Percentiles rank a stretch among this genome's conserved stretches.
Conservation (phyloP, 2,797 vertebrate genomes). For the Neosalanx taihuensis region DNA sequence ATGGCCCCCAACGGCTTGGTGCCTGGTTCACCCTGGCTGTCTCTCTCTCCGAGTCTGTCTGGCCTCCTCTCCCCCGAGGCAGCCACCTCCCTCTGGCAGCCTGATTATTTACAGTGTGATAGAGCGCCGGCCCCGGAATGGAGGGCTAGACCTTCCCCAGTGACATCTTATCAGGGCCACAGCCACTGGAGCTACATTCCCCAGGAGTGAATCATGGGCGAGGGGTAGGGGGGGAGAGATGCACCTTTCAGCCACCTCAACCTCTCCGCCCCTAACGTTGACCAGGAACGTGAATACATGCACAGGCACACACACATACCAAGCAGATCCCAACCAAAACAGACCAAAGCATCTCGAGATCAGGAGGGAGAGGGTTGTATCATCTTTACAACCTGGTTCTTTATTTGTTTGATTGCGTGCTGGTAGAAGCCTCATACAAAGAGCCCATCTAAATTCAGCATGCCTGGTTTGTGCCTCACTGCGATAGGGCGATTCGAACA, state of each 20-base stretch:
- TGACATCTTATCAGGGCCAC: slow-evolving; percentile 67
- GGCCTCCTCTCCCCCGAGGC: slow-evolving; percentile 32
- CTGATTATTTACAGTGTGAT: slow-evolving; percentile 63
- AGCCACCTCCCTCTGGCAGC: slow-evolving; percentile 39
- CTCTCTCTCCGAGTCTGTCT: background rate
- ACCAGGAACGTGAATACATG: slow-evolving; percentile 15
- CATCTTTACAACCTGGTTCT: background rate
- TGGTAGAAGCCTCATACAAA: slow-evolving; percentile 13
- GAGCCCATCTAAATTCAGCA: slow-evolving; percentile 41
- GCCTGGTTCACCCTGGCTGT: slow-evolving; percentile 39
- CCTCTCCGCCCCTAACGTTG: slow-evolving; percentile 1
- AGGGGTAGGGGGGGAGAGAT: slow-evolving; percentile 42
- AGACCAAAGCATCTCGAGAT: slow-evolving; percentile 15
- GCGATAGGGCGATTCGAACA: slow-evolving; percentile 39
- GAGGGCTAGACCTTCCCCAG: slow-evolving; percentile 61
- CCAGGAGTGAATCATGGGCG: slow-evolving; percentile 66
- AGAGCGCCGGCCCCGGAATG: slow-evolving; percentile 44
- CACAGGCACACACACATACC: slow-evolving; percentile 26
- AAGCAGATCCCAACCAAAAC: background rate
- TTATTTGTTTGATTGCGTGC: slow-evolving; percentile 12
- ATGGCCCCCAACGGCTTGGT: slow-evolving; percentile 36
- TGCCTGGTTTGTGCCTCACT: slow-evolving; percentile 22
- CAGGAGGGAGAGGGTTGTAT: background rate
- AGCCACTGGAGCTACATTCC: slow-evolving; percentile 66
- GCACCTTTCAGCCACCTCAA: slow-evolving; percentile 49